Conservation (phyloP, 2,113 vertebrate species). For the Gila orcuttii region DNA sequence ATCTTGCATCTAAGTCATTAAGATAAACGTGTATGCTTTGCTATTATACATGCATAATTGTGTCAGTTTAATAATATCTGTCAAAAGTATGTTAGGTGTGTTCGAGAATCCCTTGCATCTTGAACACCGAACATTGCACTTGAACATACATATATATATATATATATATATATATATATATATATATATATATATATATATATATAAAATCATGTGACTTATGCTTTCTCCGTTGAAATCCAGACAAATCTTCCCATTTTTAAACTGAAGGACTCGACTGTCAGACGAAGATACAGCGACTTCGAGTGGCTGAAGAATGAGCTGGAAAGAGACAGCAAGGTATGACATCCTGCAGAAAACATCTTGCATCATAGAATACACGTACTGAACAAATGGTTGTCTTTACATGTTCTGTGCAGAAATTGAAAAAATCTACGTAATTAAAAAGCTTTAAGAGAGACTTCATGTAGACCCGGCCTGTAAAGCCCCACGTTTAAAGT, state of each 20-base stretch:
- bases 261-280: conserved; percentile 95
- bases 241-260: conserved; percentile 99
- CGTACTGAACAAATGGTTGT: neutral
- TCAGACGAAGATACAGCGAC: conserved; percentile 96
- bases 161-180: too few relatives aligned
- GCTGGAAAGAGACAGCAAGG: conserved; percentile 98
- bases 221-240: conserved; percentile 51
- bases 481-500: neutral
- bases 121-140: neutral
- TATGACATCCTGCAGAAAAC: conserved; percentile 57
- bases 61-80: neutral
- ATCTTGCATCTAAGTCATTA: neutral
- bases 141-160: too few relatives aligned
- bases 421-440: neutral
- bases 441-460: neutral
- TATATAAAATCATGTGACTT: neutral
- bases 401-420: neutral
- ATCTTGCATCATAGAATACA: neutral
- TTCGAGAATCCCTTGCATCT: neutral
- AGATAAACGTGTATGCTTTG: neutral
- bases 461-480: neutral
- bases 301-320: conserved; percentile 99
- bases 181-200: neutral
- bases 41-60: neutral
- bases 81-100: neutral